Base-by-base conservation (phyloP, 35 echinoderm and acorn worm genomes). In the Apostichopus californicus region DNA sequence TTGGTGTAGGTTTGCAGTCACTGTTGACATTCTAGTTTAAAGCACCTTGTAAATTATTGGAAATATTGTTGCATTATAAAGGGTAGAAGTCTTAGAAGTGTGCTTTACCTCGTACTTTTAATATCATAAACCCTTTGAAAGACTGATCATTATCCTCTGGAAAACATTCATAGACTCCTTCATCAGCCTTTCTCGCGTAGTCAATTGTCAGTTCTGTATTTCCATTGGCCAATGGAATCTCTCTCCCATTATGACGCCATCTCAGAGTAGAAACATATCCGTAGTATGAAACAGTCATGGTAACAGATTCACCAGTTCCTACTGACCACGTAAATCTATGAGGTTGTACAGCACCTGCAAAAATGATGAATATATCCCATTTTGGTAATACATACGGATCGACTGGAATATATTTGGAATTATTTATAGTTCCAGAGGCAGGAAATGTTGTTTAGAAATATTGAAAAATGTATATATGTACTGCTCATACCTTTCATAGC, bases 161-260 rank as follows among this genome's bases (percentile, higher is more conserved):
- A n/a, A 57, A 87, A 55, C 83, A 87, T 87, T 87, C 83, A 57
- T 87, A 87, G 55, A 87, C 60, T 57, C 83, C 83, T 7, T 20
- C 83, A 55, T 87, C 83, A n/a, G 83, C 55, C 11, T 61, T 61
- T 7, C 83, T 58, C 23, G 55, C 83, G 5, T 87, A 57, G 23
- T 24, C 7, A 61, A 87, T 87, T 6, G 5, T 18, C 5, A 87
- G 24, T n/a, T 54, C 11, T 57, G 11, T 26, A 54, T 21, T 23
- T 23, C 60, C 83, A 8, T 61, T 28, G n/a, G 83, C 56, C 53
- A 6, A 54, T 57, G 8, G 83, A 6, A 66, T 87, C 3, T 56
- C 58, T 18, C n/a, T 87, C 3, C 83, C 78, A 81, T 81, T 81
- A 46, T 81, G 78, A 12, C 78, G 18, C 78, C 78, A 81, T 9